Conservation (phyloP, 2,888 invertebrate species). For the Aproaerema taeniolella region DNA sequence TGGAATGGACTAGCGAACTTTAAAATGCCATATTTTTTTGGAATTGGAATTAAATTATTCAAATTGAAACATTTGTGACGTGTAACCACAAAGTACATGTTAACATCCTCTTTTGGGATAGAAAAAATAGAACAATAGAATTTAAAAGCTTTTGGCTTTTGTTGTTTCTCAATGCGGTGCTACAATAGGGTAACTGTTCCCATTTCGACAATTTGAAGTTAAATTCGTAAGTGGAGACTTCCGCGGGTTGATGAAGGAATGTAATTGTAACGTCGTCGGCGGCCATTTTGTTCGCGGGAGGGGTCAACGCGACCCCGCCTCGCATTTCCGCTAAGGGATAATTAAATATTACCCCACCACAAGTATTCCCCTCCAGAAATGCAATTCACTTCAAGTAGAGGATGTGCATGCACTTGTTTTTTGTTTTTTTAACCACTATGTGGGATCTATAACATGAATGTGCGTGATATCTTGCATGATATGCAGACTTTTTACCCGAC, state of each 20-base stretch:
- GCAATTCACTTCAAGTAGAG: slow-evolving; percentile 39
- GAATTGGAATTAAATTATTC: too few relatives aligned
- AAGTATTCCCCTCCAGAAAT: slow-evolving; percentile 53
- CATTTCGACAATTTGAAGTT: slow-evolving; percentile 32
- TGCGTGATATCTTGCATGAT: too few relatives aligned
- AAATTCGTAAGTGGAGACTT: slow-evolving; percentile 45
- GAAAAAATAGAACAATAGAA: slow-evolving; percentile 1
- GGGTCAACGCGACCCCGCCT: slow-evolving; percentile 74
- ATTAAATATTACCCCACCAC: slow-evolving; percentile 73
- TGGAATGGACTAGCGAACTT: too few relatives aligned
- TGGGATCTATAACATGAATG: not conserved
- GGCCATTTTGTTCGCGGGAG: slow-evolving; percentile 73
- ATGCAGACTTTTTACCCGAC: too few relatives aligned
- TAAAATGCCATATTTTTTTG: too few relatives aligned
- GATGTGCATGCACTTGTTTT: slow-evolving; percentile 8
- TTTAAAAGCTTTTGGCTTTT: slow-evolving; percentile 12
- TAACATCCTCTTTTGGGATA: not conserved
- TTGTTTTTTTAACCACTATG: not conserved
- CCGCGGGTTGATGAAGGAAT: slow-evolving; percentile 49
- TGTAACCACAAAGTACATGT: too few relatives aligned
- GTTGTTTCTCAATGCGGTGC: slow-evolving; percentile 15
- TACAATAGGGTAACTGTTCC: slow-evolving; percentile 21
- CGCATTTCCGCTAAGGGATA: slow-evolving; percentile 66
- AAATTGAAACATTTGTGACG: too few relatives aligned
- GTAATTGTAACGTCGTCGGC: slow-evolving; percentile 62